Evolutionary conservation across 2,888 invertebrate genomes (phyloP).

Genomic region (Ophonus ardosiacus): DNA sequence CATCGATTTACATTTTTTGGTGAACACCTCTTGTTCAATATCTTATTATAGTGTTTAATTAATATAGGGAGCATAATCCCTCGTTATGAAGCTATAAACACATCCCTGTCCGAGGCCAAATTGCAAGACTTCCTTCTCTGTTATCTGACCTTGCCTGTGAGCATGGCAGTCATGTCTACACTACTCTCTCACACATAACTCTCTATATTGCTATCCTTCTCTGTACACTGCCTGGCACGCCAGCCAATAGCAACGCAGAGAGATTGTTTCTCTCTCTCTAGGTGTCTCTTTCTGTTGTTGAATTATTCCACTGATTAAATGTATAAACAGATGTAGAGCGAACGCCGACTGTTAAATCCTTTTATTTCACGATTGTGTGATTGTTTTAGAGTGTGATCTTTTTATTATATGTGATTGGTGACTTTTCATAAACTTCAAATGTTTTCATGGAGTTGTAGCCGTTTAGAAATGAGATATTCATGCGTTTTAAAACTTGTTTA

Average conservation of each 20-base stretch:
- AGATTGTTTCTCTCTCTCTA: background rate
- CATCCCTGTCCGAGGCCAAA: conserved; percentile 9
- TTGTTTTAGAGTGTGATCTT: conserved; percentile 22
- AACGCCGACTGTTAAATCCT: conserved; percentile 39
- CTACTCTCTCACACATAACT: background rate
- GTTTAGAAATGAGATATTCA: background rate
- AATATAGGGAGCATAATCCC: background rate
- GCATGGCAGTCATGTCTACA: conserved; percentile 13
- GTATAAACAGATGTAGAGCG: conserved; percentile 55
- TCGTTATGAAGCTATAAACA: conserved; percentile 8
- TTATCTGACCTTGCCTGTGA: conserved; percentile 55
- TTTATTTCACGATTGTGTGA: conserved; percentile 52
- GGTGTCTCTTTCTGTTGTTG: background rate
- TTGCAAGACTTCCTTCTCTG: conserved; percentile 26
- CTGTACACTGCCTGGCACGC: background rate
- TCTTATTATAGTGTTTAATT: background rate
- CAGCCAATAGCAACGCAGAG: background rate
- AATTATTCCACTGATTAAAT: conserved; percentile 47
- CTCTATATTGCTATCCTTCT: conserved; percentile 6
- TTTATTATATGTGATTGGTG: conserved; percentile 28
- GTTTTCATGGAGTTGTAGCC: background rate
- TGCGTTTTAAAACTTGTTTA: background rate
- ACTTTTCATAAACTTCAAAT: conserved; percentile 4
- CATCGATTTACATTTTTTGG: too few relatives aligned
- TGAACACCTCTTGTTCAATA: background rate